phyloP scores from a whole-genome alignment of 2,888 invertebrate genomes.

The Seira musarum region DNA sequence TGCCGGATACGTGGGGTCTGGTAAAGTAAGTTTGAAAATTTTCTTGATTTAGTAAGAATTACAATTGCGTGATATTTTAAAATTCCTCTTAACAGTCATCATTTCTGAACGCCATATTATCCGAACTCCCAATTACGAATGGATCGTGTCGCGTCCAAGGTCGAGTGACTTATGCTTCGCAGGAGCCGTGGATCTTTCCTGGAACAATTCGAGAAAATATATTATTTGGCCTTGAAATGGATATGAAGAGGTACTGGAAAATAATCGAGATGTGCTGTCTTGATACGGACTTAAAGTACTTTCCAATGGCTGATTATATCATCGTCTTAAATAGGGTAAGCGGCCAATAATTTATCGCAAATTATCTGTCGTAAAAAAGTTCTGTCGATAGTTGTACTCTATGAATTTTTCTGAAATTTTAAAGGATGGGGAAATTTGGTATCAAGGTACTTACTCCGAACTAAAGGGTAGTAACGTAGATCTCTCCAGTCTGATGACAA shows the following conservation, averaged over 20 bases:
- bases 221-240: constrained; percentile 65
- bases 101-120: constrained; percentile 72
- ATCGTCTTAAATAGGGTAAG: no score
- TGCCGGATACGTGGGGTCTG: constrained; percentile 43
- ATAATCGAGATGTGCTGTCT: constrained; percentile 82
- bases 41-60: no score
- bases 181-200: constrained; percentile 63
- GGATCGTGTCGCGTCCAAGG: constrained; percentile 73
- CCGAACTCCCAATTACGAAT: constrained; percentile 72
- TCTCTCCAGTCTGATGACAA: constrained; percentile 49
- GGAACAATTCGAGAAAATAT: constrained; percentile 67
- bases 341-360: no score
- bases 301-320: no score
- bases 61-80: no score
- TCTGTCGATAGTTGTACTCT: neutral
- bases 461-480: constrained; percentile 35
- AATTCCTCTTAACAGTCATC: no score
- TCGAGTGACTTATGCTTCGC: constrained; percentile 65
- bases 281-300: constrained; percentile 81
- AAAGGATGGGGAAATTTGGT: constrained; percentile 46
- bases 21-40: no score
- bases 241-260: constrained; percentile 78
- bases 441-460: constrained; percentile 40
- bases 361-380: no score
- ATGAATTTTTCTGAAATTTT: neutral